Evolutionary conservation across 1,140 invertebrate species (phyloP), one percentile per base, ranked within the genome.

Genomic region (Temnothorax longispinosus): DNA sequence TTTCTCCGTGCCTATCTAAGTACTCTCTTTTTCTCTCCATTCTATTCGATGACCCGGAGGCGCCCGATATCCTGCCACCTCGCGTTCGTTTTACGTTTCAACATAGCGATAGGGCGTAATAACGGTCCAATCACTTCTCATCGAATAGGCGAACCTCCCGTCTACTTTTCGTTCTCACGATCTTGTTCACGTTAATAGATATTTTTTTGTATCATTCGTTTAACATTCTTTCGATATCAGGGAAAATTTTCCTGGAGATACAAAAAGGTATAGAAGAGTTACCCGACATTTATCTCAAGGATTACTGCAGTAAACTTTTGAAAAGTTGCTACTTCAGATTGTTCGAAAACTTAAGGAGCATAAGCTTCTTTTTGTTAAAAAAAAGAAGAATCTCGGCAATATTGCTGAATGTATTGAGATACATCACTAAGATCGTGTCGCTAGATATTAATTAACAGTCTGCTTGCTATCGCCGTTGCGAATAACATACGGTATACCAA

Each of bases 51-150:
- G 77, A 87, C 71, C 87, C 47, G 56, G 32, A 86, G 82, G 67
- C 82, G 5, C 27, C 56, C 81, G 81, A 86, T 87, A 64, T 74
- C 21, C 44, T 41, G 41, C n/a, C 75, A 41, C n/a, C 62, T 84
- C 77, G 47, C 52, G 18, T 78, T 44, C 78, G 50, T 89, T 87
- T 58, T 71, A 82, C 62, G 65, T 82, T 86, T 82, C 84, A 52
- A 38, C 75, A 44, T 18, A 27, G 8, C 69, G 52, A 85, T 80
- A 47, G 35, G 74, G 62, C 41, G 78, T 80, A 90, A 87, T 89
- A 89, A 72, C 60, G 65, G 13, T 80, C 87, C 35, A 80, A 87
- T 76, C 71, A 52, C 77, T 75, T 86, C 85, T 89, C 85, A 69
- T 85, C 64, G 71, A 82, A 62, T 62, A 50, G 80, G 60, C 71